Evolutionary conservation across 2,797 vertebrate species (phyloP).

Genomic region (Synaphobranchus kaupii): DNA sequence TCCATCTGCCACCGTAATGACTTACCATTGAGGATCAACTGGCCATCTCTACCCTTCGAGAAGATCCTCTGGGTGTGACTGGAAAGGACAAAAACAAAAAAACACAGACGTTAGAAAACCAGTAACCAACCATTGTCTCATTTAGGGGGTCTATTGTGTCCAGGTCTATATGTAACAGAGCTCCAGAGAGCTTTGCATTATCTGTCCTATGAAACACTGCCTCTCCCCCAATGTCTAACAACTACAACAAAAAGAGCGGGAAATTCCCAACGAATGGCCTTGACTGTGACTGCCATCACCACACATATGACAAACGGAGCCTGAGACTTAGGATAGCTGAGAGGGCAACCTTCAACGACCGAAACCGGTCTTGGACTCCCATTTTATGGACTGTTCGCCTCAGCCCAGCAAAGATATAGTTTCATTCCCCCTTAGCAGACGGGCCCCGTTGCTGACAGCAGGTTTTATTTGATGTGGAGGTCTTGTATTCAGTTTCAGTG

Average conservation of each 20-base stretch:
- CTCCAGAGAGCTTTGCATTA: constrained; percentile 32
- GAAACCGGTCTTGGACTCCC: constrained; percentile 43
- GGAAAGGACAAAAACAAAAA: neutral
- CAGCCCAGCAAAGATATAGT: constrained; percentile 67
- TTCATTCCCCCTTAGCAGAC: constrained; percentile 66
- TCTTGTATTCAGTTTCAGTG: constrained; percentile 73
- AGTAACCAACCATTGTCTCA: neutral
- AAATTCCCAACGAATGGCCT: constrained; percentile 23
- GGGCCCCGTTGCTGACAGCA: constrained; percentile 68
- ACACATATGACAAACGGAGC: constrained; percentile 38
- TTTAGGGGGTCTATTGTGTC: neutral
- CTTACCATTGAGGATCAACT: neutral
- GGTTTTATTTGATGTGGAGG: constrained; percentile 77
- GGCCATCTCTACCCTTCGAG: neutral
- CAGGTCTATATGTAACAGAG: neutral
- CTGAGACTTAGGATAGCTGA: constrained; percentile 43
- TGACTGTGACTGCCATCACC: neutral
- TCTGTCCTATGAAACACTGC: constrained; percentile 9
- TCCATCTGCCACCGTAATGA: neutral
- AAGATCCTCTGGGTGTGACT: neutral
- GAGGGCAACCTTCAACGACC: neutral
- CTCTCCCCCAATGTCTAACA: constrained; percentile 40
- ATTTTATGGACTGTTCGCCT: constrained; percentile 69
- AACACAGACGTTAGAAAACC: neutral
- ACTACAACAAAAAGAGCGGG: constrained; percentile 37